Percentiles rank a stretch among this genome's conserved stretches.
Evolutionary conservation across 92 coral and sea anemone genomes (phyloP).

Genomic region (Zoanthus sociatus): DNA sequence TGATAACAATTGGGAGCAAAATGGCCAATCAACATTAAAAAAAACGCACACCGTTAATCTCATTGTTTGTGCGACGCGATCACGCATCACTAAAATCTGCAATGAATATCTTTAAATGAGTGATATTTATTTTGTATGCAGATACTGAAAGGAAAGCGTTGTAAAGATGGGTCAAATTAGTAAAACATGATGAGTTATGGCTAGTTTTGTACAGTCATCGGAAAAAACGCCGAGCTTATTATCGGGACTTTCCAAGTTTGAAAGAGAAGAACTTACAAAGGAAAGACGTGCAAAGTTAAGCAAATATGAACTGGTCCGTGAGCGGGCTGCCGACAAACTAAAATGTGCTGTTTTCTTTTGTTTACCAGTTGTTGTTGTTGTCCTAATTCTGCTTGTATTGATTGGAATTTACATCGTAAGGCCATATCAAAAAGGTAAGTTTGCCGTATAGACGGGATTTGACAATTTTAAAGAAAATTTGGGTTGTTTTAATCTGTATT

Average conservation of each 20-base stretch:
- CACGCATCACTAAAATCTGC: slow-evolving; percentile 17
- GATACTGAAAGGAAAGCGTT: background rate
- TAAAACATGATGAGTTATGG: slow-evolving; percentile 32
- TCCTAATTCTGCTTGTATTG: slow-evolving; percentile 77
- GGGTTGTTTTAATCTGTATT: background rate
- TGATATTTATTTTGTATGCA: background rate
- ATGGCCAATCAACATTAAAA: slow-evolving; percentile 20
- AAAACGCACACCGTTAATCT: slow-evolving; percentile 1
- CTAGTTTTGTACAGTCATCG: slow-evolving; percentile 40
- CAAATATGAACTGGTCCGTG: slow-evolving; percentile 82
- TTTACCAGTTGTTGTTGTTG: slow-evolving; percentile 84
- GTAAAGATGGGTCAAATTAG: background rate
- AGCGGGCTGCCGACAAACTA: slow-evolving; percentile 78
- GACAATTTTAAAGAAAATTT: background rate
- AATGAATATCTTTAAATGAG: background rate
- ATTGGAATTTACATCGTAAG: slow-evolving; percentile 82
- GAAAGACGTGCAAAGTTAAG: slow-evolving; percentile 73
- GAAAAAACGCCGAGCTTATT: background rate
- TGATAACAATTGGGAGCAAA: slow-evolving; percentile 16
- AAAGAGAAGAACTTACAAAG: slow-evolving; percentile 71
- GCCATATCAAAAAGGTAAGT: slow-evolving; percentile 86
- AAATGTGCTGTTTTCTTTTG: slow-evolving; percentile 93
- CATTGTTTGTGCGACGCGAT: slow-evolving; percentile 38
- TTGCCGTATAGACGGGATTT: background rate
- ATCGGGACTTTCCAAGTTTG: slow-evolving; percentile 81